Evolutionary conservation across 1,140 invertebrate genomes (phyloP).

Genomic region (Tetramorium simillimum): DNA sequence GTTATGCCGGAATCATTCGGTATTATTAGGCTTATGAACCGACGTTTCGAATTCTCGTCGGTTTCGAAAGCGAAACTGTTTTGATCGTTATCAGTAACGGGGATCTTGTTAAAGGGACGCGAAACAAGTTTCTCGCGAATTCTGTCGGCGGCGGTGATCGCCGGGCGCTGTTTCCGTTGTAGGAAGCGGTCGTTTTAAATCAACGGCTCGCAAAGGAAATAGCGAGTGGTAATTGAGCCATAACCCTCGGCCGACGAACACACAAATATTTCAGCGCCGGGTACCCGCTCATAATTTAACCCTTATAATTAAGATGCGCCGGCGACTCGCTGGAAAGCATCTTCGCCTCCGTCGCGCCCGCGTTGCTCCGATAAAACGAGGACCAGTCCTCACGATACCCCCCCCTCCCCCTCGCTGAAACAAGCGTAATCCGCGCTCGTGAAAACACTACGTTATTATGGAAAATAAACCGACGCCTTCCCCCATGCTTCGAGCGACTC

Average conservation of each 20-base stretch:
- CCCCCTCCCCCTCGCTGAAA: no score
- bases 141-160: slow-evolving; percentile 61
- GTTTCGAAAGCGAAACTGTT: slow-evolving; percentile 19
- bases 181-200: slow-evolving; percentile 79
- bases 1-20: neutral
- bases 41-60: neutral
- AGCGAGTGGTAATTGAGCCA: slow-evolving; percentile 83
- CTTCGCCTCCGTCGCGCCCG: slow-evolving; percentile 58
- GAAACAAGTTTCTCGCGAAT: slow-evolving; percentile 59
- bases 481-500: neutral
- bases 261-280: slow-evolving; percentile 82
- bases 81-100: slow-evolving; percentile 34
- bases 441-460: neutral
- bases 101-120: slow-evolving; percentile 40
- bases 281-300: slow-evolving; percentile 80
- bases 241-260: slow-evolving; percentile 80
- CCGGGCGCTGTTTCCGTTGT: slow-evolving; percentile 55
- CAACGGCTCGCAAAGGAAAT: slow-evolving; percentile 81
- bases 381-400: neutral
- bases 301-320: slow-evolving; percentile 80
- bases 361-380: slow-evolving; percentile 60
- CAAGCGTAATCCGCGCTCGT: neutral
- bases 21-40: neutral
- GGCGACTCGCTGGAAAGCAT: slow-evolving; percentile 45
- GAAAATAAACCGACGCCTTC: neutral